Percentiles rank a stretch among this genome's conserved stretches.
Conservation (phyloP, 1,140 invertebrate species). For the Brachionus manjavacas region DNA sequence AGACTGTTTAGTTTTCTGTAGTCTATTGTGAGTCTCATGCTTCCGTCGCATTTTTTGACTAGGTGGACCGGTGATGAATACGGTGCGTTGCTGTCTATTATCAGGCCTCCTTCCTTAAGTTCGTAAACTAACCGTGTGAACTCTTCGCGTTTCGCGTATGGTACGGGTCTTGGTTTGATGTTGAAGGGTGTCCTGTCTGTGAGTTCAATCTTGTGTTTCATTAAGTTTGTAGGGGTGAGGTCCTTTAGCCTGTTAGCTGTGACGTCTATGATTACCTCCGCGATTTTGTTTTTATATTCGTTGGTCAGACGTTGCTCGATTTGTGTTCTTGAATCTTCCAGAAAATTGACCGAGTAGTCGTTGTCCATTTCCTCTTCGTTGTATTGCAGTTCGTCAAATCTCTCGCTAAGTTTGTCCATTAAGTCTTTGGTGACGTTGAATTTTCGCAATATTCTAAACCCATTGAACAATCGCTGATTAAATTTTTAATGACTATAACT, state of each 20-base stretch:
- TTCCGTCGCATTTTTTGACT: slow-evolving; percentile 11
- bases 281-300: not conserved
- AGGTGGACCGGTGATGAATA: slow-evolving; percentile 1
- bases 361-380: not conserved
- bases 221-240: not conserved
- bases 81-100: not conserved
- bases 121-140: not conserved
- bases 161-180: not conserved
- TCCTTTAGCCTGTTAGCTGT: not conserved
- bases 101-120: not conserved
- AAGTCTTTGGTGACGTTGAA: not conserved
- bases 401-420: not conserved
- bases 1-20: not conserved
- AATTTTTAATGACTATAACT: not conserved
- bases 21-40: not conserved
- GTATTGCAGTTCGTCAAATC: not conserved
- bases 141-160: not conserved
- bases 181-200: not conserved
- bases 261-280: not conserved
- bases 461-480: not conserved
- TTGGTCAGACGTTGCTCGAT: not conserved
- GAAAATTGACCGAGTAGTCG: not conserved
- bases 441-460: not conserved
- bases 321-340: not conserved
- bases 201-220: not conserved